These are phyloP conservation scores for Epicampocera succincta DNA, from an alignment of 2,888 invertebrate genomes.

Conservation along the genomic window DNA sequence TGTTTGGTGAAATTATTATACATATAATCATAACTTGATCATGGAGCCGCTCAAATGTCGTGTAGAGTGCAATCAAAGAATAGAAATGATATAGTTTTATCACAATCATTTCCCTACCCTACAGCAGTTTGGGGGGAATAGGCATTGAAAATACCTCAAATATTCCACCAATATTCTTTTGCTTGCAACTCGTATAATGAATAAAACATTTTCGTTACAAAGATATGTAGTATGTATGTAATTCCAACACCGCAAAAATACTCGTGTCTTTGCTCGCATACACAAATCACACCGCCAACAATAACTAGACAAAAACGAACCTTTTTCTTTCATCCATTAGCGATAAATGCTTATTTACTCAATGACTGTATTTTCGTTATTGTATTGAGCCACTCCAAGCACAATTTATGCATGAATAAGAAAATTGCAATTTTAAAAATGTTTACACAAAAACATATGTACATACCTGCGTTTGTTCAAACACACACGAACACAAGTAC, in stretches of 20 bases:
- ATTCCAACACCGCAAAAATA: conserved; percentile 14
- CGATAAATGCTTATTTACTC: conserved; percentile 63
- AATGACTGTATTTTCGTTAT: conserved; percentile 38
- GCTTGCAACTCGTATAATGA: conserved; percentile 17
- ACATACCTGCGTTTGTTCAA: neutral
- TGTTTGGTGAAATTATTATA: no score
- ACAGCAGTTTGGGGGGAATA: no score
- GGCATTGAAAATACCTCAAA: no score
- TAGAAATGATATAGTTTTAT: no score
- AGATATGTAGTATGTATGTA: no score
- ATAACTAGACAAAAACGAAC: conserved; percentile 12
- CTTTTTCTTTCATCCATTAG: conserved; percentile 51
- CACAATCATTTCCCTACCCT: no score
- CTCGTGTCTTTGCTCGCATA: neutral
- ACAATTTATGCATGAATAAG: conserved; percentile 64
- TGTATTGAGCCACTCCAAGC: conserved; percentile 19
- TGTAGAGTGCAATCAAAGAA: no score
- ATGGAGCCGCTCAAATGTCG: no score
- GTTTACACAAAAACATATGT: conserved; percentile 48
- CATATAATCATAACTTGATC: no score
- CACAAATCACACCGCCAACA: conserved; percentile 21
- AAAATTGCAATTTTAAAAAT: conserved; percentile 56
- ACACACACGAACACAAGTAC: neutral
- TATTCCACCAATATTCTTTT: neutral
- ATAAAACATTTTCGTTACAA: conserved; percentile 45